These are phyloP conservation scores for Ifrita kowaldi DNA, from an alignment of 2,113 vertebrate genomes.

Conservation along the genomic window DNA sequence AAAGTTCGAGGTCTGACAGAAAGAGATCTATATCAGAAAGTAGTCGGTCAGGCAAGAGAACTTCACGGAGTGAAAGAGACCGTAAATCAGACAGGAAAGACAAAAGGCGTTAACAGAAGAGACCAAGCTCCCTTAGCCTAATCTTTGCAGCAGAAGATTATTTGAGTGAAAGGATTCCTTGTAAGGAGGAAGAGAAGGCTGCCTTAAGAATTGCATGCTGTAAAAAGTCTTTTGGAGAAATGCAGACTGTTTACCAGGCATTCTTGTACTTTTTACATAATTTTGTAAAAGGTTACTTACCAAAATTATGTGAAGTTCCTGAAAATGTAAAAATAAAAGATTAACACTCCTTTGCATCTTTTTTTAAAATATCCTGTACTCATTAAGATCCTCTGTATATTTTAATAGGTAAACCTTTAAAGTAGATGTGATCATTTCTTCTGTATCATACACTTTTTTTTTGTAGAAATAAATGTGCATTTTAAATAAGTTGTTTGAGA, in stretches of 20 bases:
- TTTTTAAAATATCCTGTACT: slow-evolving; percentile 77
- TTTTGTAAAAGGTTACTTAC: slow-evolving; percentile 83
- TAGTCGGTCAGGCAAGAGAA: slow-evolving; percentile 83
- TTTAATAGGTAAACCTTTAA: slow-evolving; percentile 75
- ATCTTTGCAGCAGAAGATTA: slow-evolving; percentile 79
- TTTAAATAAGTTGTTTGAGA: slow-evolving; percentile 72
- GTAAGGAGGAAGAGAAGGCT: slow-evolving; percentile 78
- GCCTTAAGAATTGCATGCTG: slow-evolving; percentile 86
- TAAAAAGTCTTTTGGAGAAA: slow-evolving; percentile 82
- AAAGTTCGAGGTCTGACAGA: slow-evolving; percentile 81
- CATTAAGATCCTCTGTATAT: slow-evolving; percentile 77
- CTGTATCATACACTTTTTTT: slow-evolving; percentile 74
- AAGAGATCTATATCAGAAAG: slow-evolving; percentile 89
- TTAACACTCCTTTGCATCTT: slow-evolving; percentile 78
- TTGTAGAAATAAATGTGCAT: slow-evolving; percentile 83
- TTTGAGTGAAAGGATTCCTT: slow-evolving; percentile 78
- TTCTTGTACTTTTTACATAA: slow-evolving; percentile 83
- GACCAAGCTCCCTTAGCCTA: slow-evolving; percentile 77
- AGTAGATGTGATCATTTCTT: slow-evolving; percentile 66
- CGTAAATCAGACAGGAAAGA: slow-evolving; percentile 97
- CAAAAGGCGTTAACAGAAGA: slow-evolving; percentile 89
- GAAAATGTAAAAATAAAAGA: slow-evolving; percentile 79
- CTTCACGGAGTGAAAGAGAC: slow-evolving; percentile 88
- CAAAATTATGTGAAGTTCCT: slow-evolving; percentile 79
- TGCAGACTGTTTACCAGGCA: slow-evolving; percentile 79